These are phyloP conservation scores for Subacronicta megacephala DNA, from an alignment of 2,888 invertebrate genomes.

Conservation along the genomic window DNA sequence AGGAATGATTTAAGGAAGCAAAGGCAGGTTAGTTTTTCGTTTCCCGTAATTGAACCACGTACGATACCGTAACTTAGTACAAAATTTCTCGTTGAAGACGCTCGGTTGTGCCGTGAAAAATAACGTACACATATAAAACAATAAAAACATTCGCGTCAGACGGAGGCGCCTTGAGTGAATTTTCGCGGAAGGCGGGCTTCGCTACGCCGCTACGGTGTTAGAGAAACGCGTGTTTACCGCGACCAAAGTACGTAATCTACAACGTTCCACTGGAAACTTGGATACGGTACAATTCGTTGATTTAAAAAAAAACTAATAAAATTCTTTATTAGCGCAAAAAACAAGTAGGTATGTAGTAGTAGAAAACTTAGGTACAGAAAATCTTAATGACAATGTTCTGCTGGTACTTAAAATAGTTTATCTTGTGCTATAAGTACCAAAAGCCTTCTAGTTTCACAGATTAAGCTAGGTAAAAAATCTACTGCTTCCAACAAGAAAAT, in stretches of 20 bases:
- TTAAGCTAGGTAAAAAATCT: too few species aligned
- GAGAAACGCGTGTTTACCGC: constrained; percentile 64
- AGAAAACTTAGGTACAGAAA: too few species aligned
- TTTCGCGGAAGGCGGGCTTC: constrained; percentile 67
- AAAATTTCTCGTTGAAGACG: constrained; percentile 67
- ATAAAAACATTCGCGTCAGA: constrained; percentile 81
- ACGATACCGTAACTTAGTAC: constrained; percentile 73
- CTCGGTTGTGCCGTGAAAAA: constrained; percentile 74
- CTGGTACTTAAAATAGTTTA: too few species aligned
- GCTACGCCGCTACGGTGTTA: constrained; percentile 41
- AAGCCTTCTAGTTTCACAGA: too few species aligned
- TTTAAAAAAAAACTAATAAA: too few species aligned
- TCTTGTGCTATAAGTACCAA: too few species aligned
- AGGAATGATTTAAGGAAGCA: constrained; percentile 51
- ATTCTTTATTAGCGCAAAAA: too few species aligned
- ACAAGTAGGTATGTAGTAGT: too few species aligned
- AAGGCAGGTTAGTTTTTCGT: constrained; percentile 58
- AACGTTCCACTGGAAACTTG: constrained; percentile 43
- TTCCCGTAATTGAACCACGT: constrained; percentile 76
- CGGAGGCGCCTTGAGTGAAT: constrained; percentile 80
- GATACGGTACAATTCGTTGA: constrained; percentile 59
- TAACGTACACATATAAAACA: constrained; percentile 85
- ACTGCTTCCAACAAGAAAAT: too few species aligned
- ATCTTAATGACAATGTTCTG: too few species aligned
- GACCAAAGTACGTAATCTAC: constrained; percentile 24